Evolutionary conservation across 37 sponge, comb jelly and placozoan genomes (phyloP), one percentile per base, ranked within the genome.

Genomic region (Amphimedon queenslandica): DNA sequence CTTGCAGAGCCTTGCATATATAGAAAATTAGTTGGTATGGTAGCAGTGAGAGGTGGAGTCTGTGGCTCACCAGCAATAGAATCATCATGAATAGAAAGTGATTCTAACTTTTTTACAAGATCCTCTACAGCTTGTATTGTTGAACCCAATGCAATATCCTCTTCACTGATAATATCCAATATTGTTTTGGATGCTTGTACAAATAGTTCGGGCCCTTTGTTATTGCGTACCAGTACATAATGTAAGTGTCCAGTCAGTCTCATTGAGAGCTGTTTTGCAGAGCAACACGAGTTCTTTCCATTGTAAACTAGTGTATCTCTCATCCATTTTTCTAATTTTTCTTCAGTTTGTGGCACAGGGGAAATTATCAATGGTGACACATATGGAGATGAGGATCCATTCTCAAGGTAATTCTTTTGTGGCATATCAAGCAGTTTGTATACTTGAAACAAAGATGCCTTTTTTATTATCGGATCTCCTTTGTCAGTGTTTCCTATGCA

Each of bases 191-290:
- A 56, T 55, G 68, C 67, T 70, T n/a, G 1, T 2, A 2, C 29
- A 28, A 80, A 71, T 1, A 80, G 55, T 1, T 43, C 36, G 3
- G 51, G 55, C 0, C 35, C 1, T 64, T 61, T 42, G 6, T 38
- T 64, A 23, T 64, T 31, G 28, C 28, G 27, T 0, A 64, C 32
- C 4, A 80, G 29, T 25, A 61, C 61, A 39, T 80, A 80, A 29
- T 80, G 73, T 4, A 80, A 18, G 43, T 80, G 80, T 2, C 55
- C 65, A 16, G 71, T 36, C 3, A 80, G 55, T 0, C 80, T 57
- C 24, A n/a, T 13, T 25, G 61, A 60, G 27, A 60, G 61, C 5
- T n/a, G 61, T 11, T 5, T 18, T 18, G 53, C 53, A 18, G 53
- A 47, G 53, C 53, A 47, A 13, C 53, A 47, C 13, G 53, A 47